These are phyloP conservation scores for Phoxinus phoxinus DNA, from an alignment of 2,113 vertebrate species.

Conservation along the genomic window DNA sequence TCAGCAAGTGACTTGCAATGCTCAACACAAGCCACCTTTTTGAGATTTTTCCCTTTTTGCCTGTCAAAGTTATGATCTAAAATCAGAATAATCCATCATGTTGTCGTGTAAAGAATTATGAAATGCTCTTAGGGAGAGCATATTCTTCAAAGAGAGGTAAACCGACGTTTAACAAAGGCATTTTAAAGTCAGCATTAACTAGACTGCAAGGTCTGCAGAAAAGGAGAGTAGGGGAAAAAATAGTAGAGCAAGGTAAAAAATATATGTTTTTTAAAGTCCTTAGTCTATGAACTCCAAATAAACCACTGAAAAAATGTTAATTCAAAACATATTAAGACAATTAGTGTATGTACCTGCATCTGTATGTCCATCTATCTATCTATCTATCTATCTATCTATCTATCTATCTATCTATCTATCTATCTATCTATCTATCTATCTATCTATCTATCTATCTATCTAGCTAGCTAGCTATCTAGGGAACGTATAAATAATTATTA, in stretches of 20 bases:
- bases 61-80: conserved; percentile 78
- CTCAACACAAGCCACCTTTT: conserved; percentile 70
- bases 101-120: conserved; percentile 77
- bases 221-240: not conserved
- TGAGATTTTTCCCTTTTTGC: conserved; percentile 63
- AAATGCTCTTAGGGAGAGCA: conserved; percentile 71
- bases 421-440: too few species aligned
- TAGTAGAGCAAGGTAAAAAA: conserved; percentile 1
- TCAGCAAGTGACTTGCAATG: conserved; percentile 71
- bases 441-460: too few species aligned
- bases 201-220: conserved; percentile 61
- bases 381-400: too few species aligned
- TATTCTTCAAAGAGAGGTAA: conserved; percentile 68
- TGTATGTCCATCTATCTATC: too few species aligned
- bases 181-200: conserved; percentile 72
- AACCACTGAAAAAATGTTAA: not conserved
- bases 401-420: too few species aligned
- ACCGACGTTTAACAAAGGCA: conserved; percentile 74
- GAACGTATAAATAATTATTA: not conserved
- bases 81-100: conserved; percentile 79
- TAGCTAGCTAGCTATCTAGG: not conserved
- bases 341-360: too few species aligned
- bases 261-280: conserved; percentile 47
- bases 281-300: conserved; percentile 52
- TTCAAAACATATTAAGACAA: not conserved